Conservation (phyloP, 1,140 invertebrate genomes). For the Condylostylus longicornis region DNA sequence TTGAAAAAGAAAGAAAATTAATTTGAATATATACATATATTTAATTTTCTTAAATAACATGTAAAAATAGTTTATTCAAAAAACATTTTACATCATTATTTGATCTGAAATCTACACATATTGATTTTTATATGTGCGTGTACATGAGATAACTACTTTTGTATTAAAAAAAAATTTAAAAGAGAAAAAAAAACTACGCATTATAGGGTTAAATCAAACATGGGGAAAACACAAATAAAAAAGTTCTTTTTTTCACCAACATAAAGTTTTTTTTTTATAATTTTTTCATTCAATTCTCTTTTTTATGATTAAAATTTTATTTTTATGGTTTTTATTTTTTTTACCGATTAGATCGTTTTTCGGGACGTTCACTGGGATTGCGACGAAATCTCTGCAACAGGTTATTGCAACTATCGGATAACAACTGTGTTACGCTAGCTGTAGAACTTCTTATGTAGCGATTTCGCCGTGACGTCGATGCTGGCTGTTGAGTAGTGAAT, state of each 20-base stretch:
- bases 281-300: conserved; percentile 17
- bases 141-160: too few species aligned
- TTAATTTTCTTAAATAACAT: too few species aligned
- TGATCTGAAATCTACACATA: too few species aligned
- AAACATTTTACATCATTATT: too few species aligned
- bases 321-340: conserved; percentile 16
- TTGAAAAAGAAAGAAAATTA: too few species aligned
- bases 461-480: conserved; percentile 35
- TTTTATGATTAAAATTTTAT: conserved; percentile 25
- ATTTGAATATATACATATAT: too few species aligned
- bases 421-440: conserved; percentile 67
- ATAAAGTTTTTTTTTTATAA: not conserved
- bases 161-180: too few species aligned
- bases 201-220: conserved; percentile 7
- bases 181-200: too few species aligned
- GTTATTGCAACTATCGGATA: conserved; percentile 70
- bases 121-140: too few species aligned
- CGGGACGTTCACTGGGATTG: conserved; percentile 46
- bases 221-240: conserved; percentile 10
- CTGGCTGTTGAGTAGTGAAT: not conserved
- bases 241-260: not conserved
- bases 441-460: conserved; percentile 57
- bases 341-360: conserved; percentile 21
- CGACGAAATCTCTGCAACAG: conserved; percentile 61
- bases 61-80: too few species aligned